These are phyloP conservation scores for Myotis findleyi DNA, from an alignment of 2,797 vertebrate genomes.

Conservation along the genomic window DNA sequence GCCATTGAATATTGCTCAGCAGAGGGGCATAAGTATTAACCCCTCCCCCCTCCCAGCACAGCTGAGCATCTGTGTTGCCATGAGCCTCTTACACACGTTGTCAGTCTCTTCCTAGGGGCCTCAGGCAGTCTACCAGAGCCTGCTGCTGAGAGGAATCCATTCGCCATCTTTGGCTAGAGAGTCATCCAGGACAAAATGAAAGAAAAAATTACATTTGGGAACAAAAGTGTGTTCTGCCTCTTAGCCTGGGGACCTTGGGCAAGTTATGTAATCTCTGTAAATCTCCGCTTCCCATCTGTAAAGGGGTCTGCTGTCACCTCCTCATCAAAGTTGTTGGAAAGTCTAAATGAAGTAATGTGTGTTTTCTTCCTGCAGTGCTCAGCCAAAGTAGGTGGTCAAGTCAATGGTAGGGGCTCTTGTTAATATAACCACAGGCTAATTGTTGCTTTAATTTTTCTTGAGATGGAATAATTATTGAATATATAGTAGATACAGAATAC, in stretches of 20 bases:
- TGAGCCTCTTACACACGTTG: neutral
- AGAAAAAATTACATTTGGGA: neutral
- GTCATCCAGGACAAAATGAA: conserved; percentile 13
- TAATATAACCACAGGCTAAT: neutral
- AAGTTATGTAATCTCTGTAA: neutral
- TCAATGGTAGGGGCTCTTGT: neutral
- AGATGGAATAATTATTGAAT: neutral
- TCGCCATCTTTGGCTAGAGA: neutral
- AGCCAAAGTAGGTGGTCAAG: neutral
- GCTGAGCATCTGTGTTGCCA: rapidly evolving
- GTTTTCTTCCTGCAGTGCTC: neutral
- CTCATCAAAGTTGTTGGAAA: neutral
- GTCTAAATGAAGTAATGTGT: neutral
- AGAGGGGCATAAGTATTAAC: too few relatives aligned
- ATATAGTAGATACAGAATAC: neutral
- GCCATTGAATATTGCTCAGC: neutral
- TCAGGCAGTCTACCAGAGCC: neutral
- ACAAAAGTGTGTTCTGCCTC: neutral
- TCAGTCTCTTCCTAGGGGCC: neutral
- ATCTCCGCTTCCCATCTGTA: neutral
- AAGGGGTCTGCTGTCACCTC: neutral
- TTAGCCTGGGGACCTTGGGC: neutral
- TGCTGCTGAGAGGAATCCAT: neutral
- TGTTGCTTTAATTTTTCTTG: neutral
- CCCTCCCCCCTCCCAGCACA: too few relatives aligned